Base-by-base conservation (phyloP, 2,888 invertebrate genomes). In the Caenorhabditis sp. region DNA sequence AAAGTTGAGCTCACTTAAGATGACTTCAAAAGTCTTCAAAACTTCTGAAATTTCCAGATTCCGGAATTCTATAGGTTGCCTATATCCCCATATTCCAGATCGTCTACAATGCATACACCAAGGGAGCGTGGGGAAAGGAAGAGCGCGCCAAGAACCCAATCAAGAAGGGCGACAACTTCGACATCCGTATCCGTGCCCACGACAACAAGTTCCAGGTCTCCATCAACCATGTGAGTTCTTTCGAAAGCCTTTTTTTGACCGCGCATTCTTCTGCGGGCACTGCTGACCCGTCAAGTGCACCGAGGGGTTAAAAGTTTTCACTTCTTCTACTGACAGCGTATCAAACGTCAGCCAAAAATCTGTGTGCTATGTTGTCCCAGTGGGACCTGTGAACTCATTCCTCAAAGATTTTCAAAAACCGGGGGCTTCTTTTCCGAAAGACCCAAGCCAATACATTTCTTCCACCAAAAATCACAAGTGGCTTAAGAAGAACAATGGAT, bases 101-200 rank as follows among this genome's bases (percentile, higher is more conserved):
- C 63, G 89, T 89, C 73, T 87, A 87, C 86, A 89, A 89, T 82
- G 80, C 89, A 22, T 88, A 85, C 86, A 85, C 88, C 61, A 87
- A 89, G 63, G 88, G 87, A 59, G 87, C 87, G 12, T 90, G 90
- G 90, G 90, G 90, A 51, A 90, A 90, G 68, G 90, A 90, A 75
- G 89, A 89, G 79, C 82, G 86, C n/a, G 85, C 89, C 74, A 89
- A 89, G 86, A 85, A 87, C 19, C 88, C 88, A 31, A 84, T 90
- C 82, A 90, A 91, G 86, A 89, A 90, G 84, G 89, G 89, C n/a
- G 90, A 90, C 26, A 47, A 69, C 19, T 88, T 90, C 82, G 90
- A 90, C 79, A 84, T 90, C 70, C 88, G 90, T 66, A 88, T 90
- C 58, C 88, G 90, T n/a, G 89, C 88, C 41, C 90, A 90, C 79